Conservation (phyloP, 1,140 invertebrate species). For the Protaetia brevitarsis region DNA sequence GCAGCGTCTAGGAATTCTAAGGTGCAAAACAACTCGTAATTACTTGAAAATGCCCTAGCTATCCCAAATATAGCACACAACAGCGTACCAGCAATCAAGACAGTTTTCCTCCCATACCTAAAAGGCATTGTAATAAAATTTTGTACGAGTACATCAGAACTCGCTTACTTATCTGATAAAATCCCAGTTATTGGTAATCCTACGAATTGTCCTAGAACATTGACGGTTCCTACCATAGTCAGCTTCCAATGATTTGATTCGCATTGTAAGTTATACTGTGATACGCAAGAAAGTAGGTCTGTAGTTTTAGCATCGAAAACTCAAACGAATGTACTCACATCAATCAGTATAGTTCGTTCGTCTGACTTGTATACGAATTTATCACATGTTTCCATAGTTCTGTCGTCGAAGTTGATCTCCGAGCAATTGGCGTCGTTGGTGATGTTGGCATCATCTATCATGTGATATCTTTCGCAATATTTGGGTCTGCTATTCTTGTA, state of each 20-base stretch:
- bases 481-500: neutral
- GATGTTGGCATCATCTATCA: neutral
- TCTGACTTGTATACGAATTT: neutral
- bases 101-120: slow-evolving; percentile 62
- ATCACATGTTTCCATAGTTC: neutral
- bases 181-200: slow-evolving; percentile 65
- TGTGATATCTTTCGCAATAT: neutral
- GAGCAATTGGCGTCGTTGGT: neutral
- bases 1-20: slow-evolving; percentile 65
- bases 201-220: slow-evolving; percentile 68
- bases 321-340: neutral
- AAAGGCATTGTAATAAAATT: neutral
- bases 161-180: slow-evolving; percentile 60
- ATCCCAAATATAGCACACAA: slow-evolving; percentile 60
- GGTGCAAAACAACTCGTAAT: slow-evolving; percentile 58
- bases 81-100: slow-evolving; percentile 57
- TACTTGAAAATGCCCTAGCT: slow-evolving; percentile 61
- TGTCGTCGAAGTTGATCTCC: neutral
- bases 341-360: neutral
- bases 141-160: neutral
- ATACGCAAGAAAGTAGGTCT: neutral
- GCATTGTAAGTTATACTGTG: slow-evolving; percentile 58
- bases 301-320: neutral
- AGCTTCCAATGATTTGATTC: slow-evolving; percentile 65
- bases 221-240: slow-evolving; percentile 67